phyloP scores from a whole-genome alignment of 37 sponge, comb jelly and placozoan genomes.

The Beroe ovata region DNA sequence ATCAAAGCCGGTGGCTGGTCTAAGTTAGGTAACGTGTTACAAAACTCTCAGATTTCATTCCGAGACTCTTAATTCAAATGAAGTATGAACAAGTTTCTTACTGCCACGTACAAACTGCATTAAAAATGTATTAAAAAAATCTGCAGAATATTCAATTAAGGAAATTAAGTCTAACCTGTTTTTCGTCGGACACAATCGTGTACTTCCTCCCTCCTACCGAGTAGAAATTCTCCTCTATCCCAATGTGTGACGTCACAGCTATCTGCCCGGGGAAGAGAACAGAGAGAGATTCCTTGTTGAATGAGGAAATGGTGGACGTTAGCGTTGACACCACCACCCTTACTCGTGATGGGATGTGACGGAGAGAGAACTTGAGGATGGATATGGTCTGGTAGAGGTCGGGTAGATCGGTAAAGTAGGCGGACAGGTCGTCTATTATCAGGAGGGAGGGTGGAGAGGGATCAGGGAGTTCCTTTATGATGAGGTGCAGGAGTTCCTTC shows the following conservation, averaged over 20 bases:
- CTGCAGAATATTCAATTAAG: no score
- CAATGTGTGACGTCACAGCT: not conserved
- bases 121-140: no score
- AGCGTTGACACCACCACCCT: not conserved
- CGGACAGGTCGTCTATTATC: not conserved
- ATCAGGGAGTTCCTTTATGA: not conserved
- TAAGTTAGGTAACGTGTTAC: no score
- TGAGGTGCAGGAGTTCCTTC: not conserved
- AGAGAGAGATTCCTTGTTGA: not conserved
- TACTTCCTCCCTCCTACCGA: not conserved
- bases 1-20: no score
- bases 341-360: not conserved
- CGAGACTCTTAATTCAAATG: no score
- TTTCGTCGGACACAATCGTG: no score
- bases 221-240: not conserved
- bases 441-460: not conserved
- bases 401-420: not conserved
- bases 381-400: conserved; percentile 1
- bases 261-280: not conserved
- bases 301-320: not conserved
- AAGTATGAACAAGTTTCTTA: no score
- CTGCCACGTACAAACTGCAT: no score
- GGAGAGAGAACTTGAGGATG: conserved; percentile 7
- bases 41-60: no score
- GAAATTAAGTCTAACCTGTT: no score